Percentiles rank a stretch among this genome's conserved stretches.
These are phyloP conservation scores for Nebria brevicollis DNA, from an alignment of 2,888 invertebrate species.

Conservation along the genomic window DNA sequence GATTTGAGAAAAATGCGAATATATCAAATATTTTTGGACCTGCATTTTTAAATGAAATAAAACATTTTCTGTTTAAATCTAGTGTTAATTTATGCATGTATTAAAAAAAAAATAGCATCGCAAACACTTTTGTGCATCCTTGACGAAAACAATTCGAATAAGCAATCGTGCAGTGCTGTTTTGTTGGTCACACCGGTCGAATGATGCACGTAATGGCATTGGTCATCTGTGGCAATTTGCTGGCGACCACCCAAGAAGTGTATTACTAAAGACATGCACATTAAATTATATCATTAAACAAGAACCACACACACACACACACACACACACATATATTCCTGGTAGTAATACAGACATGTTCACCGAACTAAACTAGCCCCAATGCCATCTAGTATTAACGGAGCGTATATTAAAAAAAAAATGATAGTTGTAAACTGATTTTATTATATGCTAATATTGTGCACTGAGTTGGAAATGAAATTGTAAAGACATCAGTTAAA, in stretches of 20 bases:
- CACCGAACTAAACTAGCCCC: conserved; percentile 24
- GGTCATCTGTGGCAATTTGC: conserved; percentile 58
- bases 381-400: background rate
- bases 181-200: background rate
- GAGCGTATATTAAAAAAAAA: background rate
- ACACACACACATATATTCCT: background rate
- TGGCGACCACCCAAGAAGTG: conserved; percentile 59
- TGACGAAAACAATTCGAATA: conserved; percentile 38
- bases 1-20: no score
- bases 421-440: no score
- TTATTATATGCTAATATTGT: no score
- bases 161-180: conserved; percentile 10
- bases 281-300: conserved; percentile 60
- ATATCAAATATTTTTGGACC: no score
- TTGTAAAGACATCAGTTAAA: no score
- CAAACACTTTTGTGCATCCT: conserved; percentile 34
- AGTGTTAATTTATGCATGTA: no score
- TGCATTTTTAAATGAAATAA: no score
- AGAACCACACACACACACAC: conserved; percentile 23
- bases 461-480: no score
- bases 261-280: conserved; percentile 58
- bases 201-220: conserved; percentile 23
- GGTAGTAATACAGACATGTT: conserved; percentile 22
- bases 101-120: background rate
- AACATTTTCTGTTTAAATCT: no score